Base-by-base conservation (phyloP, 2,888 invertebrate genomes). In the Chloromyia formosa region DNA sequence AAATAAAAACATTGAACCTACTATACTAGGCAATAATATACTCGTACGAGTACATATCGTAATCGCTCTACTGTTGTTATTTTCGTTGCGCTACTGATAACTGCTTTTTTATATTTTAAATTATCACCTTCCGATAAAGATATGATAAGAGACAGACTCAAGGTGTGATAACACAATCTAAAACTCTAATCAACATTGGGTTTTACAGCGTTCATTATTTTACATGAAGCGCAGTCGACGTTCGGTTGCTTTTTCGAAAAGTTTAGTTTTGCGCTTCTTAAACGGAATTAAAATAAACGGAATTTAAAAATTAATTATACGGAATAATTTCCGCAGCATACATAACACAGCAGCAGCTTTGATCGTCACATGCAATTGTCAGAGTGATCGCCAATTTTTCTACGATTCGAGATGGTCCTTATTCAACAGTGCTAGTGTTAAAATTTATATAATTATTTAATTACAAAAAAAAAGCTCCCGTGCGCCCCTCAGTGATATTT, bases 141-240 rank as follows among this genome's bases (percentile, higher is more conserved):
- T 78, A 78, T 77, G 78, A 78, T 78, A 78, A 78, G 77, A 69
- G 40, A 64, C 27, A 35, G 60, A 49, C 71, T 69, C 62, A 77
- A 78, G 78, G 78, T 78, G 78, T 77, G 78, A 78, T 78, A 78
- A 78, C 75, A 74, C 54, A 77, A 76, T 77, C 75, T 77, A 62
- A 74, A 77, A 75, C 69, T 77, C 77, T 77, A 77, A 77, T 77
- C 77, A 71, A 71, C 56, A 40, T 56, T 71, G 74, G 60, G 49
- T 49, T 71, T 71, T 42, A 71, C 71, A 71, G 42, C 58, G 56
- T 40, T 71, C 22, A 71, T 58, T 71, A 23, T 42, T 66, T 40
- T 71, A 71, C 58, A 42, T 58, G 58, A 40, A 35, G 71, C 71
- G 56, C 71, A 71, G 71, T 71, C 71, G 10, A 35, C 22, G 45